Percentiles rank a stretch among this genome's conserved stretches.
These are phyloP conservation scores for Scolopax rusticola DNA, from an alignment of 2,797 vertebrate genomes.

Conservation along the genomic window DNA sequence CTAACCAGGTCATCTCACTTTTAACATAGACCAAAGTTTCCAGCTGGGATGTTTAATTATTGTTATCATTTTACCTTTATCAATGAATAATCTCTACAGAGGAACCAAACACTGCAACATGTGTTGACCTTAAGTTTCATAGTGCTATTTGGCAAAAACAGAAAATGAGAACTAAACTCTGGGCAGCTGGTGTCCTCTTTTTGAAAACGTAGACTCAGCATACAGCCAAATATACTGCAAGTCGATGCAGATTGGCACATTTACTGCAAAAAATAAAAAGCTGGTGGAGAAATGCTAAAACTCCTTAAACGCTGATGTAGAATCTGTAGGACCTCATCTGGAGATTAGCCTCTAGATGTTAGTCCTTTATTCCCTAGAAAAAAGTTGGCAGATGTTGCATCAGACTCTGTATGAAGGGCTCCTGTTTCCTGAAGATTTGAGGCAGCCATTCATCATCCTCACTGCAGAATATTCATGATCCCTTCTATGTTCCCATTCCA, in stretches of 20 bases:
- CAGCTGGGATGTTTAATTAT: neutral
- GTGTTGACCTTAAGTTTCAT: neutral
- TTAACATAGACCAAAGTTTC: neutral
- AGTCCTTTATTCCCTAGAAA: neutral
- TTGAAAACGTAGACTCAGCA: neutral
- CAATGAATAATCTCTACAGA: neutral
- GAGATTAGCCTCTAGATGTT: neutral
- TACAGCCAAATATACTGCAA: neutral
- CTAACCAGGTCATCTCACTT: neutral
- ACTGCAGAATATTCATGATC: neutral
- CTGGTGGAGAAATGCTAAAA: neutral
- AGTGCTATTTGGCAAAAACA: neutral
- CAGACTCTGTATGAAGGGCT: neutral
- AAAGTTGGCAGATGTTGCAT: neutral
- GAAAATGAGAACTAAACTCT: neutral
- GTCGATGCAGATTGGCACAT: neutral
- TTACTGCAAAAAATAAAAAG: constrained; percentile 25
- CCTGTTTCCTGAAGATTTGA: neutral
- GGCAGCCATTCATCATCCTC: neutral
- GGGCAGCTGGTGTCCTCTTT: constrained; percentile 15
- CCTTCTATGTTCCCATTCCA: neutral
- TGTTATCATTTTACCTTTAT: neutral
- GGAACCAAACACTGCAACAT: neutral
- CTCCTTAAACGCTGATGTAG: neutral
- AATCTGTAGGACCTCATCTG: neutral